Conservation (phyloP, 1,140 invertebrate species). For the Tribolium madens region DNA sequence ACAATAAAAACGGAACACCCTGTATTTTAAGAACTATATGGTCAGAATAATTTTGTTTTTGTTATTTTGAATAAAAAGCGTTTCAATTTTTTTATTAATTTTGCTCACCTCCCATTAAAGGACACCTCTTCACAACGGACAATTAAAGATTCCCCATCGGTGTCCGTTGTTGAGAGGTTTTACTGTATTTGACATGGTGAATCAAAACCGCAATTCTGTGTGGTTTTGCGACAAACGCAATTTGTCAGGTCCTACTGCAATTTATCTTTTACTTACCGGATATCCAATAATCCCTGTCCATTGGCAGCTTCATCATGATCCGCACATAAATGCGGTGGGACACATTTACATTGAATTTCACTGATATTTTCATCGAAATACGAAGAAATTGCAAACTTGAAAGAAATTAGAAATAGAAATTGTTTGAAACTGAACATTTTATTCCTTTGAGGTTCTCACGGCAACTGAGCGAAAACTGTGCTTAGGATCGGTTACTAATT, state of each 20-base stretch:
- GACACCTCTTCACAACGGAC: too few relatives aligned
- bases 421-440: constrained; percentile 5
- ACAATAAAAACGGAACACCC: too few relatives aligned
- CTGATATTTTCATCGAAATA: constrained; percentile 12
- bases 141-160: not conserved
- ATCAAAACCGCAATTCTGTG: not conserved
- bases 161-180: too few relatives aligned
- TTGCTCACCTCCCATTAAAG: too few relatives aligned
- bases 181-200: not conserved
- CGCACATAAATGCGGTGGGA: constrained; percentile 28
- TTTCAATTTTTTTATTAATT: too few relatives aligned
- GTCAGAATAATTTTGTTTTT: too few relatives aligned
- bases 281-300: constrained; percentile 44
- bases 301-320: constrained; percentile 33
- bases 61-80: too few relatives aligned
- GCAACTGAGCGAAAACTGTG: not conserved
- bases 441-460: not conserved
- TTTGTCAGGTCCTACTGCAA: constrained; percentile 18
- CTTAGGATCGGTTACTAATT: not conserved
- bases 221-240: constrained; percentile 22
- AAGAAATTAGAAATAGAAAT: not conserved
- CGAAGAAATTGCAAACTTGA: not conserved
- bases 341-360: constrained; percentile 35
- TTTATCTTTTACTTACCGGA: constrained; percentile 45
- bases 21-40: too few relatives aligned